Base-by-base conservation (phyloP, 53 echinoderm and acorn worm genomes). In the Holothuria leucospilota region DNA sequence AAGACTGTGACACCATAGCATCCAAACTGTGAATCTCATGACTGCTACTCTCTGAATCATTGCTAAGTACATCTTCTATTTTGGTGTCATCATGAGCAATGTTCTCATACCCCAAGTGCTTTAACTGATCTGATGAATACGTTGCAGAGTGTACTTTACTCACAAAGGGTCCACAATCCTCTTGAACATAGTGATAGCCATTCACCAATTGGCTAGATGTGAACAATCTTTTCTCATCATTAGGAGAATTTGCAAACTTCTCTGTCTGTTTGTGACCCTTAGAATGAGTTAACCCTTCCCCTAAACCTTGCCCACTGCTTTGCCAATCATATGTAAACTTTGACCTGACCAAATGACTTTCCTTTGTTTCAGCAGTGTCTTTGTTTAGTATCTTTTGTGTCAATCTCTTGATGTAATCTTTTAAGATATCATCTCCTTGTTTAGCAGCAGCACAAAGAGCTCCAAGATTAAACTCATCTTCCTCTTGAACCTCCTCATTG, bases 361-460 rank as follows among this genome's bases (percentile, higher is more conserved):
- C 11, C 26, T 23, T 68, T 1, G 68, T 68, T 18, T 68, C 27
- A 68, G 7, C 23, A 29, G 12, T 61, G 20, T 82, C 62, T 13
- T 39, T 66, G 28, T 27, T 83, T 16, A 83, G 46, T 42, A 95
- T 70, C 21, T 84, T 93, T 59, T 91, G 78, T 13, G 91, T 95
- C 71, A 97, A 71, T 21, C 91, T 89, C 58, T 88, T 84, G 80
- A 97, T 91, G 53, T 95, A 95, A 64, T 88, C 90, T 51, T 90
- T 87, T 39, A 95, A 81, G 51, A 93, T 87, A 29, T 95, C 98
- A 84, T 97, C 95, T 2, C 98, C 95, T 73, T 93, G 90, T 69
- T 95, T 91, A 8, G 93, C 94, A 51, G 98, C 98, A 23, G 68
- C 80, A 67, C 95, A 94, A 38, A 97, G 68, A 5, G 91, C 95